Conservation (phyloP, 2,888 invertebrate species). For the Peribatodes rhomboidaria region DNA sequence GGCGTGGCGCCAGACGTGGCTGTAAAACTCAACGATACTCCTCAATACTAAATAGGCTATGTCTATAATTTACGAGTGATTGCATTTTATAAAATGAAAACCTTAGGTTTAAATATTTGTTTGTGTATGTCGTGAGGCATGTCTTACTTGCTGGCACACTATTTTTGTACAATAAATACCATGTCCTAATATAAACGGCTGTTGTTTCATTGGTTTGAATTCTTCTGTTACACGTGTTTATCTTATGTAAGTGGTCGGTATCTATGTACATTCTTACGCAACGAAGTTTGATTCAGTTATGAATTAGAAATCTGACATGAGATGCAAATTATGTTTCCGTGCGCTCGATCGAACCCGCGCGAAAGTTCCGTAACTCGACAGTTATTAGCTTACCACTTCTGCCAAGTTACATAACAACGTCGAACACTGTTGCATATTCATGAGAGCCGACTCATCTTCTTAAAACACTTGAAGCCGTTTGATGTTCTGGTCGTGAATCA, state of each 20-base stretch:
- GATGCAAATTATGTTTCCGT: slow-evolving; percentile 36
- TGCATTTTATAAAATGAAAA: slow-evolving; percentile 84
- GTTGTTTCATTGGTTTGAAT: slow-evolving; percentile 71
- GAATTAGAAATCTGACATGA: slow-evolving; percentile 38
- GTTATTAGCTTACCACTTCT: slow-evolving; percentile 47
- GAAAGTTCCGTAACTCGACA: slow-evolving; percentile 46
- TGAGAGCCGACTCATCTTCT: slow-evolving; percentile 40
- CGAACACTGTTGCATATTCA: slow-evolving; percentile 47
- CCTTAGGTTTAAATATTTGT: slow-evolving; percentile 80
- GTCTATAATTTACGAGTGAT: slow-evolving; percentile 82
- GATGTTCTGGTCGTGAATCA: slow-evolving; percentile 34
- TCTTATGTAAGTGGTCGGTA: slow-evolving; percentile 1
- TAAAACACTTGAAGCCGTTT: slow-evolving; percentile 39
- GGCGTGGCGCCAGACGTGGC: slow-evolving; percentile 67
- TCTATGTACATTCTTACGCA: slow-evolving; percentile 20
- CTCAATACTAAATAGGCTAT: slow-evolving; percentile 81
- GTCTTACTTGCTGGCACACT: slow-evolving; percentile 85
- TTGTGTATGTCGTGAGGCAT: slow-evolving; percentile 83
- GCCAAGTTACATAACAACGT: slow-evolving; percentile 45
- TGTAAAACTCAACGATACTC: slow-evolving; percentile 85
- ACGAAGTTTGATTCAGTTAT: slow-evolving; percentile 26
- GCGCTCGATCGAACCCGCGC: slow-evolving; percentile 38
- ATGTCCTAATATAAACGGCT: slow-evolving; percentile 75
- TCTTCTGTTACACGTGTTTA: slow-evolving; percentile 6
- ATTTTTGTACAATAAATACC: slow-evolving; percentile 87